A percentile compares a stretch with the other conserved stretches of the same genome.
phyloP scores from a whole-genome alignment of 2,888 invertebrate species.

The Sylvicola fuscatus region DNA sequence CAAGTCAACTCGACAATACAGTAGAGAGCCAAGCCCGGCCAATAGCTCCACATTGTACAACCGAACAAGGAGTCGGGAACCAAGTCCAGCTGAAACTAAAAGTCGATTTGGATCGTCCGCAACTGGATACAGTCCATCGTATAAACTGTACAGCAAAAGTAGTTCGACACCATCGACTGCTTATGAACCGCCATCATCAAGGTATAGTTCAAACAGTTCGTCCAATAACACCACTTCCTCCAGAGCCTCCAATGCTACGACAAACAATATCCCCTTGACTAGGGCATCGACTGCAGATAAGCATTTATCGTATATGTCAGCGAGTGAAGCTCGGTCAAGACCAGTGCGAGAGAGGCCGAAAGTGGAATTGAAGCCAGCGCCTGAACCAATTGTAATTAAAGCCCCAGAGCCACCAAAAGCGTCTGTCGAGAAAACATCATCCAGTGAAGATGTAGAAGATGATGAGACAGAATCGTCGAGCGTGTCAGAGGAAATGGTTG shows the following conservation, averaged over 20 bases:
- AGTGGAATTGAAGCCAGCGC: background rate
- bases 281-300: conserved; percentile 11
- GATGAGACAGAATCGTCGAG: conserved; percentile 1
- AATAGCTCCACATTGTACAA: conserved; percentile 3
- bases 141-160: background rate
- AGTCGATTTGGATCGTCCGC: conserved; percentile 5
- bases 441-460: conserved; percentile 20
- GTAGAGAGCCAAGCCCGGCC: conserved; percentile 11
- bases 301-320: conserved; percentile 19
- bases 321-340: conserved; percentile 21
- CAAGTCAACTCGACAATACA: conserved; percentile 9
- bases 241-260: background rate
- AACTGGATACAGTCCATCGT: conserved; percentile 10
- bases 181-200: conserved; percentile 12
- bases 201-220: conserved; percentile 3
- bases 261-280: conserved; percentile 6
- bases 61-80: conserved; percentile 5
- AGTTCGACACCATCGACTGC: background rate
- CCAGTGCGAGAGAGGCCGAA: conserved; percentile 8
- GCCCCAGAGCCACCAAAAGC: conserved; percentile 11
- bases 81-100: conserved; percentile 8
- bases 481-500: conserved; percentile 17
- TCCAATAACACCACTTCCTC: background rate
- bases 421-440: conserved; percentile 16
- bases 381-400: conserved; percentile 6